phyloP scores from a whole-genome alignment of 2,888 invertebrate species.

The Luffia ferchaultella region DNA sequence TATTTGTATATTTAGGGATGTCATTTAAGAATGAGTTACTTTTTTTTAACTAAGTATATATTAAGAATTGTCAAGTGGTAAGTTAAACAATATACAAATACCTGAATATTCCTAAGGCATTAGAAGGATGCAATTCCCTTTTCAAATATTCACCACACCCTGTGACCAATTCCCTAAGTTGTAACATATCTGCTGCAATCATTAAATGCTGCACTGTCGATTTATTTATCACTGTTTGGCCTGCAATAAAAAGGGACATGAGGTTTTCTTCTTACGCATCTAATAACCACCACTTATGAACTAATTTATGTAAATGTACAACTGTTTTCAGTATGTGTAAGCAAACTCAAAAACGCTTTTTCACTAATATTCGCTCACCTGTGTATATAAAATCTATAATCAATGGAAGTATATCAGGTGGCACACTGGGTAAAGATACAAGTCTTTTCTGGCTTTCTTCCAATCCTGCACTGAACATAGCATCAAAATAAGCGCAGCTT shows the following conservation, averaged over 20 bases:
- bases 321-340: too few species aligned
- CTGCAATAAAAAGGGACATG: slow-evolving; percentile 42
- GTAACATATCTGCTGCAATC: slow-evolving; percentile 91
- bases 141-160: slow-evolving; percentile 87
- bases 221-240: slow-evolving; percentile 74
- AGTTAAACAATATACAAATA: too few species aligned
- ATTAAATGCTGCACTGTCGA: slow-evolving; percentile 89
- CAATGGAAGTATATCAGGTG: slow-evolving; percentile 76
- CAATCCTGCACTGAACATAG: slow-evolving; percentile 89
- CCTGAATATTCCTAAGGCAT: slow-evolving; percentile 89
- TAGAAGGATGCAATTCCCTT: slow-evolving; percentile 84
- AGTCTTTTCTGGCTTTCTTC: slow-evolving; percentile 82
- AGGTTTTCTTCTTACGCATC: too few species aligned
- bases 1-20: too few species aligned
- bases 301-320: too few species aligned
- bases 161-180: slow-evolving; percentile 79
- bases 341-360: too few species aligned
- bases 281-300: too few species aligned
- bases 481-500: slow-evolving; percentile 91
- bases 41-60: too few species aligned
- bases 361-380: too few species aligned
- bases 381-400: slow-evolving; percentile 90
- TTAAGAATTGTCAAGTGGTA: too few species aligned
- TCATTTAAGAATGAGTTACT: too few species aligned
- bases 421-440: slow-evolving; percentile 82